Conservation (phyloP, 2,888 invertebrate species). For the Helicoverpa assulta region DNA sequence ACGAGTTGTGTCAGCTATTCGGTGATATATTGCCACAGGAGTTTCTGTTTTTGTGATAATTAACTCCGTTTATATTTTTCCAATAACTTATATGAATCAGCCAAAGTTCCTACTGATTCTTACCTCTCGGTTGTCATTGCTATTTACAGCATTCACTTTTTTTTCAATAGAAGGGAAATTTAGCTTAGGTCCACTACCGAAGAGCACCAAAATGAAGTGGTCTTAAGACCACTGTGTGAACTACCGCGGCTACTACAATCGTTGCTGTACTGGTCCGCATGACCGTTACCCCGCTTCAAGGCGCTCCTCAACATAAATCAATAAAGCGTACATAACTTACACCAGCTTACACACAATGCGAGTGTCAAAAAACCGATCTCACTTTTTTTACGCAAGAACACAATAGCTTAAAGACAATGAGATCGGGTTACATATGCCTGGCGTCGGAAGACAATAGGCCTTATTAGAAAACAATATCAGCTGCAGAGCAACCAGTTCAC, state of each 20-base stretch:
- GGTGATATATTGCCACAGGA: conserved; percentile 26
- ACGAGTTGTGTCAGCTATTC: conserved; percentile 16
- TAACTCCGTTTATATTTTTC: not conserved
- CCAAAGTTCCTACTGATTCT: not conserved
- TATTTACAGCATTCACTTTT: too few relatives aligned
- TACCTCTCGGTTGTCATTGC: too few relatives aligned
- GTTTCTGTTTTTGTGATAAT: conserved; percentile 17
- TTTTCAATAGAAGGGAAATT: too few relatives aligned
- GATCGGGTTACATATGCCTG: conserved; percentile 64
- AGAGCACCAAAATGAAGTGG: not conserved
- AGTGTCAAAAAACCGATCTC: conserved; percentile 40
- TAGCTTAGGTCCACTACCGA: too few relatives aligned
- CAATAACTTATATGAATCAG: not conserved
- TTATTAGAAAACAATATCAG: conserved; percentile 77
- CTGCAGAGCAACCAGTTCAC: conserved; percentile 50
- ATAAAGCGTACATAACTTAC: conserved; percentile 4
- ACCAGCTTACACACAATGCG: conserved; percentile 7
- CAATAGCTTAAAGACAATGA: conserved; percentile 69
- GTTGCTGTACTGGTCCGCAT: not conserved
- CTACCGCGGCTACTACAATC: not conserved
- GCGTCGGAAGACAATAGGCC: conserved; percentile 65
- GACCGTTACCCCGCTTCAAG: not conserved
- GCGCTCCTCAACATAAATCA: not conserved
- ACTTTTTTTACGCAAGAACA: conserved; percentile 62
- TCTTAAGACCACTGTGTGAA: not conserved